These are phyloP conservation scores for Armadillidium nasatum DNA, from an alignment of 1,140 invertebrate species.

Conservation along the genomic window DNA sequence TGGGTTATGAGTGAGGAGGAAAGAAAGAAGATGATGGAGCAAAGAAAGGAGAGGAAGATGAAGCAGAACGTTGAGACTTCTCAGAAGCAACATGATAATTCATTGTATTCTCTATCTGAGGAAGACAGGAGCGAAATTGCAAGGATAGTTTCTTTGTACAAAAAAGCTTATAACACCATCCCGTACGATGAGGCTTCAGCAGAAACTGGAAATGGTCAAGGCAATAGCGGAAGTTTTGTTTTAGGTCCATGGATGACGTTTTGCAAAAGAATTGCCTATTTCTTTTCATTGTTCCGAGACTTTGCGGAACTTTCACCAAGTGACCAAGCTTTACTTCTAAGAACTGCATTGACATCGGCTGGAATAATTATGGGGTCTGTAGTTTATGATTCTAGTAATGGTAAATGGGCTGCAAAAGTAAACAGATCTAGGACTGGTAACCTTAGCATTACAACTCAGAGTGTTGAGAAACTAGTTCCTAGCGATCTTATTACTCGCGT, in stretches of 20 bases:
- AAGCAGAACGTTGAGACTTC: constrained; percentile 20
- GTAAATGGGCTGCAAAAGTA: constrained; percentile 30
- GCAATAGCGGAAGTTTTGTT: constrained; percentile 13
- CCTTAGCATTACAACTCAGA: constrained; percentile 32
- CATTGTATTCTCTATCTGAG: constrained; percentile 22
- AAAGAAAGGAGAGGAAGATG: constrained; percentile 46
- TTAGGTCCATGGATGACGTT: constrained; percentile 44
- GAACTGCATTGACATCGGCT: constrained; percentile 42
- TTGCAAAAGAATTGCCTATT: constrained; percentile 40
- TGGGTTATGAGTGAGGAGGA: constrained; percentile 55
- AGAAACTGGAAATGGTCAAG: constrained; percentile 25
- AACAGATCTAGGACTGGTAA: constrained; percentile 27
- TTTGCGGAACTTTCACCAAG: constrained; percentile 35
- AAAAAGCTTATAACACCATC: constrained; percentile 41
- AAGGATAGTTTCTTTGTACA: constrained; percentile 37
- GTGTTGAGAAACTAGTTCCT: constrained; percentile 37
- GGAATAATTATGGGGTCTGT: constrained; percentile 44
- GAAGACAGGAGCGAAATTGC: constrained; percentile 38
- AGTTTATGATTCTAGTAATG: constrained; percentile 35
- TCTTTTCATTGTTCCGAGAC: constrained; percentile 41
- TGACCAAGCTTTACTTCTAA: constrained; percentile 38
- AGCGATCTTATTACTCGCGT: constrained; percentile 37
- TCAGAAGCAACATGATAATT: constrained; percentile 18
- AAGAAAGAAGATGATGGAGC: constrained; percentile 48
- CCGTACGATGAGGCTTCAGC: constrained; percentile 31